Conservation (phyloP, 2,888 invertebrate species). For the Euplagia quadripunctaria region DNA sequence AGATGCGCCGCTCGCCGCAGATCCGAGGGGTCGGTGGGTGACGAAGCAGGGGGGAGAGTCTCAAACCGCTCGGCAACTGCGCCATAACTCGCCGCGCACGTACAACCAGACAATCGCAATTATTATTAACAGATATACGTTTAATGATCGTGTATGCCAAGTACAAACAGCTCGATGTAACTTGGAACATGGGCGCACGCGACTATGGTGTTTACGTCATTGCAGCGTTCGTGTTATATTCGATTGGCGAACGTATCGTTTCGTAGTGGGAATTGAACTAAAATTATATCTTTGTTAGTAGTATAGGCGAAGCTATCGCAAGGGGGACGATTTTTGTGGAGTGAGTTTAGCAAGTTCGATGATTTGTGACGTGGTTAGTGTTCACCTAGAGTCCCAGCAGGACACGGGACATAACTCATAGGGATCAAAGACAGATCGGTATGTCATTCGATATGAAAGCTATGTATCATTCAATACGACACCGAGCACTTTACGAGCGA, state of each 20-base stretch:
- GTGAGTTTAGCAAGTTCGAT: conserved; percentile 73
- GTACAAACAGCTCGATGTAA: conserved; percentile 63
- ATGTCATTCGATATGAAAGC: conserved; percentile 56
- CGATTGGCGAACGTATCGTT: conserved; percentile 67
- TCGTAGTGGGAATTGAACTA: conserved; percentile 71
- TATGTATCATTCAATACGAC: conserved; percentile 61
- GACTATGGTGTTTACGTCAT: conserved; percentile 68
- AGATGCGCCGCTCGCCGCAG: conserved; percentile 72
- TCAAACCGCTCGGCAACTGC: conserved; percentile 77
- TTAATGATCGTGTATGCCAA: conserved; percentile 80
- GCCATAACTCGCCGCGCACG: conserved; percentile 82
- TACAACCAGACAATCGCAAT: conserved; percentile 84
- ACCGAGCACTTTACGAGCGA: conserved; percentile 52
- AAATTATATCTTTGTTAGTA: conserved; percentile 34
- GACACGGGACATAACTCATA: conserved; percentile 71
- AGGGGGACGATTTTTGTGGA: conserved; percentile 62
- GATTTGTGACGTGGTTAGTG: conserved; percentile 80
- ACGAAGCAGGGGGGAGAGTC: conserved; percentile 53
- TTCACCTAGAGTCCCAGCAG: conserved; percentile 71
- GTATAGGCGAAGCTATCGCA: conserved; percentile 41
- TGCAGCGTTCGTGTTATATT: conserved; percentile 68
- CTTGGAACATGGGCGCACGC: conserved; percentile 62
- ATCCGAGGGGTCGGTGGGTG: conserved; percentile 63
- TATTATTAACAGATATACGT: conserved; percentile 85
- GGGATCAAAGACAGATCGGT: conserved; percentile 68